Conservation (phyloP, 37 sponge, comb jelly and placozoan genomes). For the Crambe crambe region DNA sequence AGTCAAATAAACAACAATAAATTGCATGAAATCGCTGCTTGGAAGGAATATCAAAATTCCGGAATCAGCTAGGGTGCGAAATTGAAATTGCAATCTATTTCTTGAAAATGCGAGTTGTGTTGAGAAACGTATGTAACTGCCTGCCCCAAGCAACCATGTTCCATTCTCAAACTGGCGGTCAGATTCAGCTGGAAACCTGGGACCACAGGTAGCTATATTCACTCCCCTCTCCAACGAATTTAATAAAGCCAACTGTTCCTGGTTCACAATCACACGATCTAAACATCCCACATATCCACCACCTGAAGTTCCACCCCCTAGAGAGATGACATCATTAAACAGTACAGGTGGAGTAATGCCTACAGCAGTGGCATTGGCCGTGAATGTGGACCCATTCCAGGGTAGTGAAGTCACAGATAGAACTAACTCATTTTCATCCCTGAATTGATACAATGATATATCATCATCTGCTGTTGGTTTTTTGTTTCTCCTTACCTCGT, state of each 20-base stretch:
- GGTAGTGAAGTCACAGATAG: background rate
- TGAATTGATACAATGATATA: too few species aligned
- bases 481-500: conserved; percentile 26
- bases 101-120: background rate
- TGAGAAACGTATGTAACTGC: conserved; percentile 17
- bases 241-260: conserved; percentile 35
- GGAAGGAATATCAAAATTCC: background rate
- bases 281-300: conserved; percentile 62
- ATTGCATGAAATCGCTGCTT: background rate
- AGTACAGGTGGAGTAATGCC: background rate
- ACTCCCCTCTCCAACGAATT: conserved; percentile 10
- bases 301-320: background rate
- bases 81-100: conserved; percentile 24
- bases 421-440: background rate
- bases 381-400: conserved; percentile 1
- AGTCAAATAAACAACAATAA: background rate
- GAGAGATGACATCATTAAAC: background rate
- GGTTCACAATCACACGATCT: conserved; percentile 56
- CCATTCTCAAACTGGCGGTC: conserved; percentile 44
- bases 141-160: conserved; percentile 57
- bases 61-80: conserved; percentile 37
- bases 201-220: conserved; percentile 40
- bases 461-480: too few species aligned
- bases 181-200: conserved; percentile 59
- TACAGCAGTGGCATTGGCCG: background rate